Evolutionary conservation across 2,113 vertebrate genomes (phyloP), one percentile per base, ranked within the genome.

Genomic region (Gallinago paraguaiae): DNA sequence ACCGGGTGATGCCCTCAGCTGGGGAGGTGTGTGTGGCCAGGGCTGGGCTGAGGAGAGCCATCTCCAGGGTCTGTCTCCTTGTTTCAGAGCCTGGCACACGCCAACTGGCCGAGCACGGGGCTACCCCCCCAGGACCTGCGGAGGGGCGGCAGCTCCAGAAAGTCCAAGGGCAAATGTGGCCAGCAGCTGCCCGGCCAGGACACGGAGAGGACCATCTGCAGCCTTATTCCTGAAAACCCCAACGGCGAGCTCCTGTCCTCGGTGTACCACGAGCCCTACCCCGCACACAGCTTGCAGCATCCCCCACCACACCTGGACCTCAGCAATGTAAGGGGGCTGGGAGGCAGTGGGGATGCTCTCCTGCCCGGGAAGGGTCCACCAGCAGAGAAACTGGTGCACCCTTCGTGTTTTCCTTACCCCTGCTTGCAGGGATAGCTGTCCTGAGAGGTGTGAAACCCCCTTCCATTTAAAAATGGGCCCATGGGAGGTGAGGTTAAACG

Each of bases 221-320:
- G 92, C 31, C 79, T 90, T 28, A 25, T 68, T 7, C 56, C 95
- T 8, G 35, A 94, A 6, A 65, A 35, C 0, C 37, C 94, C 28
- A 6, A 20, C 0, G 96, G 97, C 22, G 97, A 92, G 43, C 77
- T 94, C 3, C 53, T 85, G 43, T 98, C 98, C 48, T 97, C 98
- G 0, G 76, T 98, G 86, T 99, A 99, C 97, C 98, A 97, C n/a
- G 98, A 97, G 15, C 98, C 99, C 0, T 99, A 98, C 94, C 77
- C 81, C 0, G 82, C 93, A 4, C 72, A 61, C 54, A 2, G 69
- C 20, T 9, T 50, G 0, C 81, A 65, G 28, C 89, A 7, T 3
- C 88, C 95, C 6, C 79, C 9, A 1, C 45, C 95, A 19, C 93
- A 37, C 16, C 90, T 93, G 93, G 97, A 97, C 37, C 54, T 96